Evolutionary conservation across 2,888 invertebrate species (phyloP).

Genomic region (Prosopocoilus inquinatus): DNA sequence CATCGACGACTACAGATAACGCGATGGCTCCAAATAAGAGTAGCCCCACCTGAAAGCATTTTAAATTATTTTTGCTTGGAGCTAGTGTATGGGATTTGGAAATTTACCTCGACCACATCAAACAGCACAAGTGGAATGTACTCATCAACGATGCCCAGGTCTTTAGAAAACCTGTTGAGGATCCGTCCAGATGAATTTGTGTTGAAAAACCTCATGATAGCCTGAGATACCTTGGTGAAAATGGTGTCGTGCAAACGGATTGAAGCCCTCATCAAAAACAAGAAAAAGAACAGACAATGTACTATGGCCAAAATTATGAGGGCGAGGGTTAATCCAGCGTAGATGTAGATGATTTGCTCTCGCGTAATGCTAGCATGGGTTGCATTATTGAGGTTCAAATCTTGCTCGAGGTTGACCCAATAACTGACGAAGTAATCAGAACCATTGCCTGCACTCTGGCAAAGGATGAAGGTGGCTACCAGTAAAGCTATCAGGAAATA

Average conservation of each 20-base stretch:
- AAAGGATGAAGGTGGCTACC: slow-evolving; percentile 53
- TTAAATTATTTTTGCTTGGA: not conserved
- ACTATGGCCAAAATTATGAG: slow-evolving; percentile 46
- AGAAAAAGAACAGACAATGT: slow-evolving; percentile 43
- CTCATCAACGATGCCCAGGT: slow-evolving; percentile 60
- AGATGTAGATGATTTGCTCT: slow-evolving; percentile 49
- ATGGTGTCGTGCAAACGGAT: slow-evolving; percentile 43
- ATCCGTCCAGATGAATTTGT: slow-evolving; percentile 47
- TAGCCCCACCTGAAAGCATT: slow-evolving; percentile 32
- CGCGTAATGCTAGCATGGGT: slow-evolving; percentile 20
- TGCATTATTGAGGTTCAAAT: slow-evolving; percentile 28
- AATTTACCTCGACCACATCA: slow-evolving; percentile 43
- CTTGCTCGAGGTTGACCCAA: slow-evolving; percentile 54
- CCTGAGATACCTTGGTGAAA: slow-evolving; percentile 40
- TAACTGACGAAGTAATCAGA: slow-evolving; percentile 71
- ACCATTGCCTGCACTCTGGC: slow-evolving; percentile 61
- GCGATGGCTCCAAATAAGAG: slow-evolving; percentile 66
- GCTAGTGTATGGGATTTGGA: not conserved
- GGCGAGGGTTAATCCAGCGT: slow-evolving; percentile 49
- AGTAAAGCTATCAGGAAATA: slow-evolving; percentile 49
- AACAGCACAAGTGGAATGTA: slow-evolving; percentile 55
- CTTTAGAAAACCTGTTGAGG: slow-evolving; percentile 50
- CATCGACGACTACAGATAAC: slow-evolving; percentile 68
- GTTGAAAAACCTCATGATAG: slow-evolving; percentile 48
- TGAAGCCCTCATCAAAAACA: slow-evolving; percentile 44